Percentiles rank a stretch among this genome's conserved stretches.
These are phyloP conservation scores for Hydrocynus forskahlii DNA, from an alignment of 2,797 vertebrate genomes.

Conservation along the genomic window DNA sequence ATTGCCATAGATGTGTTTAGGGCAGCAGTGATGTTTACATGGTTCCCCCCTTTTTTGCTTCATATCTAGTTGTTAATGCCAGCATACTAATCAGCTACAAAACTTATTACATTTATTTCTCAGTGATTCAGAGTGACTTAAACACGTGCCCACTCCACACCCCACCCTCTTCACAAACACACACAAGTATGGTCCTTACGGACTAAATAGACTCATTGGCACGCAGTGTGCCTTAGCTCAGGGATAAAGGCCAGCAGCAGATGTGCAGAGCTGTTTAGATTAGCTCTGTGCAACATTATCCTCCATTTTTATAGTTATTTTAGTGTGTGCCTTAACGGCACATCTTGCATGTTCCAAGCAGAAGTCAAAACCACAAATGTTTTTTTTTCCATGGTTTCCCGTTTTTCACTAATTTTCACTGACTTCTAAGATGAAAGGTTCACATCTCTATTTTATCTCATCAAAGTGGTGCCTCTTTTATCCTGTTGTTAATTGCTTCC, in stretches of 20 bases:
- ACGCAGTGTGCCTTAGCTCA: not conserved
- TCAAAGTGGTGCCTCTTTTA: not conserved
- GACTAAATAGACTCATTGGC: not conserved
- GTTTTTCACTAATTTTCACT: not conserved
- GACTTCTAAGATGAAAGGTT: not conserved
- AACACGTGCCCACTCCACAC: not conserved
- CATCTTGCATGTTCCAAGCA: not conserved
- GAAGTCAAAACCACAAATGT: constrained; percentile 5
- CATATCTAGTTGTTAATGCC: not conserved
- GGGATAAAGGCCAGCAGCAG: not conserved
- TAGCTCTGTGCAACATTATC: not conserved
- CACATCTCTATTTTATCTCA: not conserved
- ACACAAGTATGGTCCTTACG: not conserved
- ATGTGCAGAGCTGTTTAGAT: not conserved
- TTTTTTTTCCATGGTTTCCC: not conserved
- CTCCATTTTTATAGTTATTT: not conserved
- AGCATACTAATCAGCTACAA: constrained; percentile 12
- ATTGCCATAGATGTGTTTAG: not conserved
- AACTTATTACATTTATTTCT: constrained; percentile 4
- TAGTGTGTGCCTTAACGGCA: not conserved
- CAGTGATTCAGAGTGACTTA: constrained; percentile 7
- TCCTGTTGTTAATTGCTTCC: not conserved
- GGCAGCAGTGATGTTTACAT: not conserved
- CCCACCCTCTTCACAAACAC: not conserved
- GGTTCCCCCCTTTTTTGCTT: not conserved